Evolutionary conservation across 1,140 invertebrate species (phyloP).

Genomic region (Leptopilina clavipes): DNA sequence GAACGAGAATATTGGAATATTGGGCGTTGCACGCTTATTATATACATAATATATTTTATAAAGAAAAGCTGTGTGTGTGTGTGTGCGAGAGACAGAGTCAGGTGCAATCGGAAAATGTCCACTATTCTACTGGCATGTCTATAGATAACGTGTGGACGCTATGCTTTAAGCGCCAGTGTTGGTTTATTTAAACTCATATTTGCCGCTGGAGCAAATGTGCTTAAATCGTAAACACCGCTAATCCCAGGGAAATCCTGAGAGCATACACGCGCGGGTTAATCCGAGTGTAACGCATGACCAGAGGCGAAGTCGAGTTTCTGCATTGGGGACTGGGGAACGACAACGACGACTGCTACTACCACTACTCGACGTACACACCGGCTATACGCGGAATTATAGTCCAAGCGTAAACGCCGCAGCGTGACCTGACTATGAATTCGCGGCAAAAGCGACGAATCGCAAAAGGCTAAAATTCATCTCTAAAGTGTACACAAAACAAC

Average conservation of each 20-base stretch:
- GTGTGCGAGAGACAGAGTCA: neutral
- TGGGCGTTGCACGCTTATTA: neutral
- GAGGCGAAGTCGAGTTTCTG: conserved; percentile 55
- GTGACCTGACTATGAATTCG: conserved; percentile 55
- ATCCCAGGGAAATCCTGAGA: conserved; percentile 61
- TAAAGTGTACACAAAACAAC: no score
- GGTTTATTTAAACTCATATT: conserved; percentile 69
- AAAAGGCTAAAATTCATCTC: conserved; percentile 43
- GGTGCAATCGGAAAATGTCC: conserved; percentile 1
- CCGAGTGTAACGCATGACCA: conserved; percentile 54
- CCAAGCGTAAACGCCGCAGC: conserved; percentile 54
- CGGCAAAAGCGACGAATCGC: conserved; percentile 51
- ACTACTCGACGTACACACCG: no score
- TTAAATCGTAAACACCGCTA: conserved; percentile 69
- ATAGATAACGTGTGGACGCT: conserved; percentile 51
- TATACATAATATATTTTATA: neutral
- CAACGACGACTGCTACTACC: no score
- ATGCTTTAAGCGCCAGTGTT: conserved; percentile 55
- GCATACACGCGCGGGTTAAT: conserved; percentile 56
- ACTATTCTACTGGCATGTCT: conserved; percentile 1
- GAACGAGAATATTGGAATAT: conserved; percentile 36
- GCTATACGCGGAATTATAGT: conserved; percentile 43
- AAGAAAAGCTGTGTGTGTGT: neutral
- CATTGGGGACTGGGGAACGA: conserved; percentile 31
- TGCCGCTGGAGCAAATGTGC: conserved; percentile 60